Conservation (phyloP, 2,113 vertebrate species). For the Nymphicus hollandicus region DNA sequence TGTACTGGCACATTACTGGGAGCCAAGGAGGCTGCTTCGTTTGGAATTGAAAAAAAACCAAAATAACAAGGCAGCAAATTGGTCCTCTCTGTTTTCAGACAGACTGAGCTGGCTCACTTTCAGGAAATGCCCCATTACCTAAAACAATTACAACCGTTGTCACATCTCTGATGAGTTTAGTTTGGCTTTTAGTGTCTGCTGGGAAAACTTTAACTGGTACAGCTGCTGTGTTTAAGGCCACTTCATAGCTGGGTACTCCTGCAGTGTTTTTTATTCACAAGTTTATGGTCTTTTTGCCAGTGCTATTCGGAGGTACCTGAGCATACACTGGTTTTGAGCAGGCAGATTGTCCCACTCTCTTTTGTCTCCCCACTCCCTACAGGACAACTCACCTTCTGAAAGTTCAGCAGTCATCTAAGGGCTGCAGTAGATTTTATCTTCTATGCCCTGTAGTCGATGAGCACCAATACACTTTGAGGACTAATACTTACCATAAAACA, state of each 20-base stretch:
- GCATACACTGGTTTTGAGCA: not conserved
- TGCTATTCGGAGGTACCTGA: not conserved
- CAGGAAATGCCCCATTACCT: slow-evolving; percentile 11
- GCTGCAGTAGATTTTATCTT: not conserved
- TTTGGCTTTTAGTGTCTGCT: slow-evolving; percentile 6
- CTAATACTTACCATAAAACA: slow-evolving; percentile 6
- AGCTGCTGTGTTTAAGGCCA: slow-evolving; percentile 11
- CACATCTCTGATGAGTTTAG: not conserved
- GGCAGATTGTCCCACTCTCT: not conserved
- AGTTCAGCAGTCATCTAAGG: not conserved
- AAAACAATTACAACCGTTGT: slow-evolving; percentile 16
- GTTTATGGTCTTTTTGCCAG: not conserved
- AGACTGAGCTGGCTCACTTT: not conserved
- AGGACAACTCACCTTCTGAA: not conserved
- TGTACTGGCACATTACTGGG: not conserved
- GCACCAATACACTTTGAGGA: not conserved
- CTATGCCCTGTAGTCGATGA: not conserved
- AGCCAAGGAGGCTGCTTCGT: not conserved
- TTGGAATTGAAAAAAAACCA: not conserved
- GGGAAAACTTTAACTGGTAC: not conserved
- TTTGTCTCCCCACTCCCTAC: not conserved
- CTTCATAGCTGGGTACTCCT: not conserved
- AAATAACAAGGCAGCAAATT: not conserved
- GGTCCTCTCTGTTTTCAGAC: not conserved
- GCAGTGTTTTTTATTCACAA: not conserved